Conservation (phyloP, 2,797 vertebrate species). For the Alouatta caraya region DNA sequence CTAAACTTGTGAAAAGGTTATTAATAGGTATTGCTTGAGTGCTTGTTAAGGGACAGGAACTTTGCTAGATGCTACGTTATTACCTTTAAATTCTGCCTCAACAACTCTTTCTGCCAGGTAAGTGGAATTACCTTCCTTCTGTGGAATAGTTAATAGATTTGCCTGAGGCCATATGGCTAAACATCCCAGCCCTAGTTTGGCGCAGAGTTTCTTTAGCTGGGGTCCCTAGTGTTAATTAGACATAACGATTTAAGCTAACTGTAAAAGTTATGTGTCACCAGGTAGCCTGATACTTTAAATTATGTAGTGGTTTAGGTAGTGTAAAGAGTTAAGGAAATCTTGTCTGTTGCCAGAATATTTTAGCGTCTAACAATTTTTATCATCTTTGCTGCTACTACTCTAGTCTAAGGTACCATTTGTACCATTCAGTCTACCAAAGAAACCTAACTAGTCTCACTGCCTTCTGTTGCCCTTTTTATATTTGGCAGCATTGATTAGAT, state of each 20-base stretch:
- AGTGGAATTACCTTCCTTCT: background rate
- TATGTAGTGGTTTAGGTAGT: background rate
- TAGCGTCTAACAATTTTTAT: background rate
- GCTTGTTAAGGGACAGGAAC: background rate
- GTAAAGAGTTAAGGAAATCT: background rate
- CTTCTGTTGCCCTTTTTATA: background rate
- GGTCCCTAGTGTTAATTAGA: background rate
- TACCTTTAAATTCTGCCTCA: conserved; percentile 28
- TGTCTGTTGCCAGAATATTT: background rate
- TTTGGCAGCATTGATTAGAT: background rate
- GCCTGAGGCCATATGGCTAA: background rate
- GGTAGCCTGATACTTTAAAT: background rate
- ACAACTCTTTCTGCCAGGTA: background rate
- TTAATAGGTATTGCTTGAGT: background rate
- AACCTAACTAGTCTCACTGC: background rate
- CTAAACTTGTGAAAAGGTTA: background rate
- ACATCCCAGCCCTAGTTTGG: background rate
- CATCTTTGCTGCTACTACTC: background rate
- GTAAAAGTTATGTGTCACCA: background rate
- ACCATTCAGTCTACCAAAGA: background rate
- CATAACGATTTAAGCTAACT: background rate
- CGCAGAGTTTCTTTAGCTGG: conserved; percentile 3
- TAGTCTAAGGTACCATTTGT: background rate
- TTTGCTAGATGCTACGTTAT: background rate
- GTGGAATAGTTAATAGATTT: background rate